Evolutionary conservation across 35 echinoderm and acorn worm genomes (phyloP), one percentile per base, ranked within the genome.

Genomic region (Heliocidaris tuberculata): DNA sequence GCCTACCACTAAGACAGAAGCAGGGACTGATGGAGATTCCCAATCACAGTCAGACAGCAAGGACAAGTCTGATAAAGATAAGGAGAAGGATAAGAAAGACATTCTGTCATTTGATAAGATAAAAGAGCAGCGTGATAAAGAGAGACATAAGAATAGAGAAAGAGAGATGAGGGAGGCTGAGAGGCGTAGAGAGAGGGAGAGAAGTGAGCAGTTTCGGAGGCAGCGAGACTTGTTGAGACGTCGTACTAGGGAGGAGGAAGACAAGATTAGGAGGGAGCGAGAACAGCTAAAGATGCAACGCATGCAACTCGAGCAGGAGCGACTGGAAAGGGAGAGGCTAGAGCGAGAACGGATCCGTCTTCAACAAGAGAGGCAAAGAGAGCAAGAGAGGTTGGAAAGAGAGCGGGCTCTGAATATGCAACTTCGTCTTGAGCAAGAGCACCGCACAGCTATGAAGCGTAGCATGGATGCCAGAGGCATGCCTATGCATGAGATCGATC

Each of bases 51-150:
- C n/a, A 13, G 48, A 30, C 31, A 89, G 87, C 87, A 89, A 89
- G 9, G 87, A 89, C 29, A 89, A 89, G 87, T 12, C 87, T 56
- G 94, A 96, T 50, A 59, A 87, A 31, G 94, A 98, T 5, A 98
- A 98, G 52, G 92, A 95, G 48, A 92, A 54, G 15, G 96, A 96
- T n/a, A 95, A 94, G 52, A 96, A 97, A 70, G 97, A 98, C 49
- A 93, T 98, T 29, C 86, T 98, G 19, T 98, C 97, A 5, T 90
- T 98, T 47, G 97, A 98, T 49, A 97, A 98, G 95, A 98, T 98
- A 52, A 96, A 97, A 86, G 97, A 98, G 70, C 95, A 98, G 70
- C 95, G 97, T 31, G 95, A 97, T 30, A 97, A 95, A 88, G 96
- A 97, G 56, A 95, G 97, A 87, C 94, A 96, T 35, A 94, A 95